Conservation (phyloP, 2,113 vertebrate species). For the Brienomyrus longianalis region DNA sequence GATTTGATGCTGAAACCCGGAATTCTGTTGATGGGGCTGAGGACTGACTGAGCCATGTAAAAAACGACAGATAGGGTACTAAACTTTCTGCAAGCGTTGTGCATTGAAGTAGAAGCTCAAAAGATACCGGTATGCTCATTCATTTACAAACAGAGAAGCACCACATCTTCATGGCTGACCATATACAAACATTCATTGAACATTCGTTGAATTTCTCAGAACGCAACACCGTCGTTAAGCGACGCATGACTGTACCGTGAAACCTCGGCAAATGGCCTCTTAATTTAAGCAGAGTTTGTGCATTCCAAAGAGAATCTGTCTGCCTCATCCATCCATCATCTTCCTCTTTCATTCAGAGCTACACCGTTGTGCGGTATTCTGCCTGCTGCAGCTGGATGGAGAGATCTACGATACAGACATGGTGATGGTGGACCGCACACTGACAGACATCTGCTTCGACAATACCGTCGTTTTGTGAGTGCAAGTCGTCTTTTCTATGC, state of each 20-base stretch:
- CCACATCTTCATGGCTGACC: not conserved
- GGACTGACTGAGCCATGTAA: not conserved
- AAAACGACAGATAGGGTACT: not conserved
- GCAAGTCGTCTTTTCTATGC: not conserved
- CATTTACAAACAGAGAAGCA: not conserved
- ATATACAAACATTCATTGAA: not conserved
- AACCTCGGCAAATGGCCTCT: not conserved
- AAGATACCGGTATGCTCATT: not conserved
- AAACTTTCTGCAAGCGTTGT: not conserved
- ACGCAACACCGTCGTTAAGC: not conserved
- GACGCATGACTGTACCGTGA: not conserved
- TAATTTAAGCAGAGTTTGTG: not conserved
- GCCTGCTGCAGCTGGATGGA: conserved; percentile 79
- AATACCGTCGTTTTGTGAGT: conserved; percentile 82
- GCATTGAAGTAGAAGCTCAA: not conserved
- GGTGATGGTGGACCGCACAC: conserved; percentile 85
- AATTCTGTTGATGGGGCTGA: conserved; percentile 11
- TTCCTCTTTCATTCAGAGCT: conserved; percentile 57
- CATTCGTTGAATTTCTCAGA: not conserved
- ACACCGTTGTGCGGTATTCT: conserved; percentile 86
- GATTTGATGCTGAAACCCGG: conserved; percentile 21
- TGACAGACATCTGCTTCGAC: conserved; percentile 90
- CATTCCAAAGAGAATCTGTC: not conserved
- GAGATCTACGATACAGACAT: conserved; percentile 90
- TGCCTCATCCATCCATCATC: not conserved